Percentiles rank a stretch among this genome's conserved stretches.
Evolutionary conservation across 2,888 invertebrate species (phyloP).

Genomic region (Cryptophagus acutangulus): DNA sequence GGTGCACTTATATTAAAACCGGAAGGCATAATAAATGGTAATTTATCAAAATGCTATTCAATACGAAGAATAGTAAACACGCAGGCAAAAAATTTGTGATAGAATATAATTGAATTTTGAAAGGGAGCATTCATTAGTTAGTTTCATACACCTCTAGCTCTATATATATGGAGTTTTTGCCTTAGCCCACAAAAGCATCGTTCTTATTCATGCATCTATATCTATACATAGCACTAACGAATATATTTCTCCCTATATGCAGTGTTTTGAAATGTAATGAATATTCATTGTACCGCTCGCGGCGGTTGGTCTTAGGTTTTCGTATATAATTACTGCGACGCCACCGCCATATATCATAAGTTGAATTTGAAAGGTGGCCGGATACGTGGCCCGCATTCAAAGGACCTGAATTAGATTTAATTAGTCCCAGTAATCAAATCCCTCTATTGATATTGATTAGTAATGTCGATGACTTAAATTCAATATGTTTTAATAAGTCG

Average conservation of each 20-base stretch:
- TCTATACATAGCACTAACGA: slow-evolving; percentile 6
- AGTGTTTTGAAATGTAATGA: slow-evolving; percentile 41
- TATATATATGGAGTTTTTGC: slow-evolving; percentile 2
- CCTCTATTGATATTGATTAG: slow-evolving; percentile 12
- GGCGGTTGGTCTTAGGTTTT: slow-evolving; percentile 42
- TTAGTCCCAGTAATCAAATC: slow-evolving; percentile 33
- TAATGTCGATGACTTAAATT: too few relatives aligned
- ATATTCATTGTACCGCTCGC: slow-evolving; percentile 43
- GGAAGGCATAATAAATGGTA: too few relatives aligned
- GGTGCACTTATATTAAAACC: too few relatives aligned
- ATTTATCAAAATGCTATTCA: too few relatives aligned
- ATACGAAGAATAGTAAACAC: too few relatives aligned
- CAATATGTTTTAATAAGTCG: too few relatives aligned
- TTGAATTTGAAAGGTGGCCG: slow-evolving; percentile 42
- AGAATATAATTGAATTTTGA: too few relatives aligned
- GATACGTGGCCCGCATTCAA: slow-evolving; percentile 41
- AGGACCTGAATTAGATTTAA: slow-evolving; percentile 39
- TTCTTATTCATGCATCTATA: slow-evolving; percentile 9
- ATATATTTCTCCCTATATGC: slow-evolving; percentile 25
- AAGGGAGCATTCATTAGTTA: too few relatives aligned
- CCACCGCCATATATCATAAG: slow-evolving; percentile 42
- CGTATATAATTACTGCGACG: slow-evolving; percentile 43
- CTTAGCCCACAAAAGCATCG: not conserved
- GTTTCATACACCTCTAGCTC: too few relatives aligned
- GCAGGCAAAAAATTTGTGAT: too few relatives aligned